These are phyloP conservation scores for Myripristis jacobus DNA, from an alignment of 2,797 vertebrate species.

Conservation along the genomic window DNA sequence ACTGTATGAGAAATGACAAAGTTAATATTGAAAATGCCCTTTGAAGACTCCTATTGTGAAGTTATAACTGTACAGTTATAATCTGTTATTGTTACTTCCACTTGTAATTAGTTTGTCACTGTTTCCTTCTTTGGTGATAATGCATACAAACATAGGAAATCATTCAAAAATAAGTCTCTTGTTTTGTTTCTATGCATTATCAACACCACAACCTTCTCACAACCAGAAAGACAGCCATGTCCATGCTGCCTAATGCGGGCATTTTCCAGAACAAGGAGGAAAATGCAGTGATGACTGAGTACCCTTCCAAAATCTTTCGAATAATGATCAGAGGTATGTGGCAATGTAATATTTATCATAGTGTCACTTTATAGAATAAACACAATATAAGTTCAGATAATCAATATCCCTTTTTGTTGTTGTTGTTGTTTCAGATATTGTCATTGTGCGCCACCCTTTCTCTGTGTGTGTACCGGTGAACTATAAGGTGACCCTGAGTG, in stretches of 20 bases:
- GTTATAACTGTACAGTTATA: neutral
- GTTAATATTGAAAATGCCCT: neutral
- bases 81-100: neutral
- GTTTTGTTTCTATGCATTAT: no score
- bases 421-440: slow-evolving; percentile 77
- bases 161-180: neutral
- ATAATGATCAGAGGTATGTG: slow-evolving; percentile 78
- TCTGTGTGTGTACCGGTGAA: slow-evolving; percentile 84
- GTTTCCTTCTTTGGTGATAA: accelerated
- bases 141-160: neutral
- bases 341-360: neutral
- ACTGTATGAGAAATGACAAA: slow-evolving; percentile 39
- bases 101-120: neutral
- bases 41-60: no score
- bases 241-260: neutral
- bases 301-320: slow-evolving; percentile 30
- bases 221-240: slow-evolving; percentile 7
- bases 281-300: slow-evolving; percentile 70
- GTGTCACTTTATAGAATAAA: neutral
- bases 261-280: slow-evolving; percentile 28
- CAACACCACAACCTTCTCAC: neutral
- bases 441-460: slow-evolving; percentile 84
- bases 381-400: slow-evolving; percentile 2
- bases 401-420: neutral
- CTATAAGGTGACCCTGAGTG: slow-evolving; percentile 81